Evolutionary conservation across 2,113 vertebrate genomes (phyloP).

Genomic region (Chamaea fasciata): DNA sequence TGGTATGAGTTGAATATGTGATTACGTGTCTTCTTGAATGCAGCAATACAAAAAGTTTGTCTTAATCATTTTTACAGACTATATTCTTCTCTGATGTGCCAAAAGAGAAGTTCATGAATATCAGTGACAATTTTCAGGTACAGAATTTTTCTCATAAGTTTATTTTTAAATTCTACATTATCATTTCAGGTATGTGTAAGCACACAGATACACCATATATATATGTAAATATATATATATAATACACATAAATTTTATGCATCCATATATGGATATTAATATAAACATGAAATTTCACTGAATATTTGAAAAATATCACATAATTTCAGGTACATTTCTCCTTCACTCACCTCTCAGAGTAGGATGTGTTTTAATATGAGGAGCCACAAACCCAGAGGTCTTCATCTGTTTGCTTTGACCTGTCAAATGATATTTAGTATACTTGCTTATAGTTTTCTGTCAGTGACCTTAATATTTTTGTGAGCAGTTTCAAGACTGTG

Average conservation of each 20-base stretch:
- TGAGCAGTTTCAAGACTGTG: neutral
- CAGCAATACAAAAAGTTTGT: neutral
- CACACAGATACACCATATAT: neutral
- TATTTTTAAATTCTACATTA: neutral
- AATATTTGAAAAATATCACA: neutral
- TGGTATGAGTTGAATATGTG: neutral
- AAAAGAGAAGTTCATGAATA: neutral
- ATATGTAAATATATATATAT: too few relatives aligned
- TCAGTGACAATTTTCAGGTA: neutral
- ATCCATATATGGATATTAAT: neutral
- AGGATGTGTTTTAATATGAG: neutral
- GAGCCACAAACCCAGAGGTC: neutral
- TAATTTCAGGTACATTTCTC: neutral
- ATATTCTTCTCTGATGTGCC: neutral
- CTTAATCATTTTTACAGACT: neutral
- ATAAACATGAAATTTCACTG: neutral
- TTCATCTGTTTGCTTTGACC: neutral
- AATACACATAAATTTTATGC: too few relatives aligned
- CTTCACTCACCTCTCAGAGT: neutral
- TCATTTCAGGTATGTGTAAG: neutral
- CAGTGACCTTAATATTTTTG: neutral
- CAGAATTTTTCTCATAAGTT: neutral
- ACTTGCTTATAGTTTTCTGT: neutral
- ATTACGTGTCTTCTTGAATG: neutral
- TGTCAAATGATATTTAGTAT: neutral